Evolutionary conservation across 2,113 vertebrate species (phyloP).

Genomic region (Pterocles gutturalis): DNA sequence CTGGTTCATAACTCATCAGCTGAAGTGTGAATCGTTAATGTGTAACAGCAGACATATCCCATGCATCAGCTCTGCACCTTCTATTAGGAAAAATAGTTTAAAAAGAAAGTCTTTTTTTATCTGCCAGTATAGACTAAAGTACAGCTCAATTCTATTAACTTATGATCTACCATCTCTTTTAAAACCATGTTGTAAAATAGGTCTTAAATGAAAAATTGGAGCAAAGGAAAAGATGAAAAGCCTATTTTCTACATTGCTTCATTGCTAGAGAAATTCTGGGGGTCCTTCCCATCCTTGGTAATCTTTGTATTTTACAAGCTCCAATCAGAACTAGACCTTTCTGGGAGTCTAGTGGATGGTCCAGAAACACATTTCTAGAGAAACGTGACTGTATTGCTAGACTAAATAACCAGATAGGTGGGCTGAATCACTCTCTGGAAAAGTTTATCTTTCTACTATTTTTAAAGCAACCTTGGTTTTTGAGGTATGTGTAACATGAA

Average conservation of each 20-base stretch:
- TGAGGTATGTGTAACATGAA: neutral
- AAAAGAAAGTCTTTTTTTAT: neutral
- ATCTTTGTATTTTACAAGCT: neutral
- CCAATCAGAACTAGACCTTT: neutral
- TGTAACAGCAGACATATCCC: neutral
- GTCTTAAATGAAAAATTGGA: neutral
- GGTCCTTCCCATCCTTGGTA: neutral
- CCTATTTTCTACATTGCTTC: neutral
- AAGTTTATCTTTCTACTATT: neutral
- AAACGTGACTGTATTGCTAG: neutral
- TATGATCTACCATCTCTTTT: neutral
- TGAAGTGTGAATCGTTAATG: neutral
- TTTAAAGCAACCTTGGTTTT: neutral
- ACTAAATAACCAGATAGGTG: neutral
- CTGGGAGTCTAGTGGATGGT: fast-evolving
- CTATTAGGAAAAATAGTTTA: neutral
- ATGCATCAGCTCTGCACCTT: neutral
- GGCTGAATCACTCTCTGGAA: neutral
- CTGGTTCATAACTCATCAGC: neutral
- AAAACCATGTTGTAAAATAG: neutral
- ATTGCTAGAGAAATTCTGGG: neutral
- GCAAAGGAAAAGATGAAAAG: neutral
- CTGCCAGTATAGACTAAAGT: neutral
- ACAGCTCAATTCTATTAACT: neutral
- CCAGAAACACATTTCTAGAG: neutral